Base-by-base conservation (phyloP, 2,113 vertebrate species). In the Speoplatyrhinus poulsoni region DNA sequence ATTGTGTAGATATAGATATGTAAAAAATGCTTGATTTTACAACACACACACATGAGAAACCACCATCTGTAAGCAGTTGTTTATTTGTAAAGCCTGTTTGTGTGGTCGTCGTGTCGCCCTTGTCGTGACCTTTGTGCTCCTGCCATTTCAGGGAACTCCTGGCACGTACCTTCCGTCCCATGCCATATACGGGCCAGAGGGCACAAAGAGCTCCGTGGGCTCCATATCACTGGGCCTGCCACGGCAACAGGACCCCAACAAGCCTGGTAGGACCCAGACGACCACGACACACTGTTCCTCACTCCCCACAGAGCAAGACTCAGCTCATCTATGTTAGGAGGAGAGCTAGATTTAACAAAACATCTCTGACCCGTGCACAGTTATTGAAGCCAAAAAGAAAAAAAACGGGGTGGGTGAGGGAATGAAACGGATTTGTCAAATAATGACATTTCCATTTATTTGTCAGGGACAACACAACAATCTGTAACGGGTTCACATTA, bases 161-260 rank as follows among this genome's bases (percentile, higher is more conserved):
- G 96, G 96, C 75, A 97, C 96, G 62, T 99, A 99, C 60, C 90
- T 99, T 85, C 94, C 96, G 12, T 95, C 98, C 69, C 95, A 98
- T 77, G 84, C 93, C 36, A 87, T 96, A 62, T 99, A 97, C 3
- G 80, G 92, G 57, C 94, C 94, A 83, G 98, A 99, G 70, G 82
- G 93, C 54, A 89, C 92, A 32, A 99, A 99, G 86, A 94, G 94
- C 46, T 91, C 94, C 1, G 95, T 95, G 70, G 97, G 97, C 61
- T 98, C 97, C 33, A 99, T 99, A 78, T 98, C 96, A 62, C 89
- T 99, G 19, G 98, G 98, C 49, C 87, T 98, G 71, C 97, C 98
- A 16, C 94, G 98, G 70, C 97, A 96, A 71, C 96, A 98, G 73
- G 97, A 99, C 47, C 90, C 94, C 0, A 75, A 90, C 84, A 98